Base-by-base conservation (phyloP, 2,888 invertebrate genomes). In the Drosophila neotestacea region DNA sequence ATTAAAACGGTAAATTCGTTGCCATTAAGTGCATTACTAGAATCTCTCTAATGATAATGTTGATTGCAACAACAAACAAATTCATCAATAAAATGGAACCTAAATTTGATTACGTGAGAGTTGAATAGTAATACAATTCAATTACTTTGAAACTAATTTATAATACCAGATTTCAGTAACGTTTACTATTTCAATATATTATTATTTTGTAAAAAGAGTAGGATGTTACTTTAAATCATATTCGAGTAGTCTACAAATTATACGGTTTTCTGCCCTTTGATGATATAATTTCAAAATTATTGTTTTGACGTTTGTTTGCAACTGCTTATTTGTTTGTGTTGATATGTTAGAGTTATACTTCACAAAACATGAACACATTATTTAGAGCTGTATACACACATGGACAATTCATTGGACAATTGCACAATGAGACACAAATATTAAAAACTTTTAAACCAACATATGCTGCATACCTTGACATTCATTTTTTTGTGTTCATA, bases 1-100 rank as follows among this genome's bases (percentile, higher is more conserved):
- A 76, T 77, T 76, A 44, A 65, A 65, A 34, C n/a, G 38, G 55
- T 16, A 13, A 39, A 16, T 47, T 32, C n/a, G 27, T 11, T 38
- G 42, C 32, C 5, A 62, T 62, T 46, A 50, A 27, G 6, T 44
- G 4, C 16, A 7, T n/a, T 44, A 7, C 30, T 11, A 16, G n/a
- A 36, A 38, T 48, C 13, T 34, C 22, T 44, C n/a, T 27, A 34
- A 55, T 44, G 27, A 27, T 10, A 34, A 44, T 27, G n/a, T 42
- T 9, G 10, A 52, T 22, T 52, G 11, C 13, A 39, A 42, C 27
- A 22, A 10, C 7, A 9, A 51, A n/a, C 11, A 13, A 51, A 13
- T 27, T 9, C 11, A 65, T 71, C 10, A 46, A 47, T 7, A n/a
- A 38, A 38, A 50, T 61, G 4, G 39, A 41, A 32, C 32, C 36